Evolutionary conservation across 2,797 vertebrate species (phyloP), one percentile per base, ranked within the genome.

Genomic region (Acanthornis magna): DNA sequence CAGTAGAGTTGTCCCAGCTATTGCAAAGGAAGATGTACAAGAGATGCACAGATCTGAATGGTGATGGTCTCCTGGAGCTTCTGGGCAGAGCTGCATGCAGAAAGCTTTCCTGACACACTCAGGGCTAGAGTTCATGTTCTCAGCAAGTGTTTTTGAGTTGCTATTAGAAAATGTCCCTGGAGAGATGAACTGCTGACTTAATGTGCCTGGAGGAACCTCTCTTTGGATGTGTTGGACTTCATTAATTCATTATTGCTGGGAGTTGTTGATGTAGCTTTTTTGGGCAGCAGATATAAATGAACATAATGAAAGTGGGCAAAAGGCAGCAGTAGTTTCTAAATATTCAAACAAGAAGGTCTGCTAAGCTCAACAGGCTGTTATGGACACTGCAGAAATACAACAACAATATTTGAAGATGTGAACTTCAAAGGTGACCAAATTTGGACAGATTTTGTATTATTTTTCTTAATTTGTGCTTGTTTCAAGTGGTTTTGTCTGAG

Each of bases 401-500:
- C 81, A 96, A 85, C 70, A 95, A 95, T 77, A 80, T 94, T 92
- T 95, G 93, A 96, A 96, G 88, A 90, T 53, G 63, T 27, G 47
- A 97, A 60, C 94, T 95, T 95, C 84, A 96, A 97, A 95, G 55
- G 40, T 96, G 89, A 95, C 77, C 86, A 96, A 94, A 97, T 97
- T 89, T 97, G 91, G 97, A 94, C 91, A 50, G 82, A 96, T 96
- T 97, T 97, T 45, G 8, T 97, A 63, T 95, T 86, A 95, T 97
- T 97, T 97, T 75, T 96, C 91, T 96, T 89, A 97, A 67, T 94
- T 96, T 97, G 86, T 96, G 71, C 85, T 95, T 95, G 63, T 96
- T 98, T 97, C 73, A 95, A 97, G 96, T 95, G 74, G 88, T 97
- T 98, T 53, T 97, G 95, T 95, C 91, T 96, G 96, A 97, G 89